phyloP scores from a whole-genome alignment of 2,888 invertebrate species.

The Heliothis peltigera region DNA sequence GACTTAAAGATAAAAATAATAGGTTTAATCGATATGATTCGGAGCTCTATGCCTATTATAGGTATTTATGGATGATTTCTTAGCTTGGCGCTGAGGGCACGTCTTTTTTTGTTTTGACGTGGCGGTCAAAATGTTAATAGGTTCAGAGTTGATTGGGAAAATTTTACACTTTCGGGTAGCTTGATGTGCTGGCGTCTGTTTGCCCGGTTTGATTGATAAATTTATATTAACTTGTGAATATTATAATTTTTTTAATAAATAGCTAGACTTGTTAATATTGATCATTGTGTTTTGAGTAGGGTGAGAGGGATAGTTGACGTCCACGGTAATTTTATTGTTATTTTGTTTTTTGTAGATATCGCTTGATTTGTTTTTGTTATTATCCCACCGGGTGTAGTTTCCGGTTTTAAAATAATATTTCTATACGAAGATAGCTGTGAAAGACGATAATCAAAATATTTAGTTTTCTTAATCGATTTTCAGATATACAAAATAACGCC shows the following conservation, averaged over 20 bases:
- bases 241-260: conserved; percentile 23
- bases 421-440: conserved; percentile 4
- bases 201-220: conserved; percentile 11
- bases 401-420: conserved; percentile 33
- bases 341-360: conserved; percentile 27
- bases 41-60: no score
- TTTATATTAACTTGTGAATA: conserved; percentile 23
- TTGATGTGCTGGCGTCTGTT: neutral
- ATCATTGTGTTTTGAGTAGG: conserved; percentile 17
- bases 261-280: conserved; percentile 25
- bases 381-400: conserved; percentile 32
- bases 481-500: neutral
- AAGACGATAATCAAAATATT: conserved; percentile 23
- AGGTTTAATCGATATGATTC: no score
- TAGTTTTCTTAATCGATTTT: conserved; percentile 13
- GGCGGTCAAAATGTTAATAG: no score
- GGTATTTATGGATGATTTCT: no score
- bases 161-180: neutral
- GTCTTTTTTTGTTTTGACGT: no score
- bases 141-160: neutral
- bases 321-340: neutral
- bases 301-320: conserved; percentile 11
- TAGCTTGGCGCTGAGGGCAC: no score
- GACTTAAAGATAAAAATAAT: no score
- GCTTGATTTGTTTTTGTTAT: conserved; percentile 18